Base-by-base conservation (phyloP, 2,888 invertebrate species). In the Drosophila mulleri region DNA sequence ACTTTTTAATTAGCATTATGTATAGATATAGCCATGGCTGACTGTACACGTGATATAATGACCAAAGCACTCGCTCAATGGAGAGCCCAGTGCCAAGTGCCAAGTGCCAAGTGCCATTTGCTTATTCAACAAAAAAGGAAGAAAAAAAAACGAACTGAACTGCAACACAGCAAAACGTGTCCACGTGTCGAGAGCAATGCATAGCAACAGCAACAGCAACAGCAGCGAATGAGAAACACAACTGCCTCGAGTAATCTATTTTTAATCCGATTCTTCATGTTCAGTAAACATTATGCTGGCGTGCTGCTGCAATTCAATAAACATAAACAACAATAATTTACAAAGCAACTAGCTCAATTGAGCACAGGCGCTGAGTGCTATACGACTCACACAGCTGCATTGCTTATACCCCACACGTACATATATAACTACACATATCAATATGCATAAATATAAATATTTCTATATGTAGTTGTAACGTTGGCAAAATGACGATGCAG, bases 171-270 rank as follows among this genome's bases (percentile, higher is more conserved):
- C 69, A 63, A 79, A 81, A 82, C 86, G 80, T 83, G 85, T 70
- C 74, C 85, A 88, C 88, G 85, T 88, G 83, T 75, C 78, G 70
- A 32, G 56, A 59, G 45, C 48, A 54, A 45, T 62, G 75, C 75
- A 66, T 75, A 56, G 78, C 84, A 84, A 85, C 83, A 75, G 53
- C 52, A 74, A 47, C 4, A 58, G 76, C 83, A 83, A 83, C 83
- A 75, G 50, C 48, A 69, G 45, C 52, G 37, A 16, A n/a, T 12
- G 20, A 32, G 20, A n/a, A 64, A 37, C 67, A 61, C 42, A 67
- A 67, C 67, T 60, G 47, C 53, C 48, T 47, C 47, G 37, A 44
- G 20, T 42, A 47, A 9, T 11, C 23, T 16, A 37, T 7, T n/a
- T 61, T n/a, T 8, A 32, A 23, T 11, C 9, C 39, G 18, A 23